Evolutionary conservation across 2,113 vertebrate genomes (phyloP).

Genomic region (zebrafish (Danio rerio)): DNA sequence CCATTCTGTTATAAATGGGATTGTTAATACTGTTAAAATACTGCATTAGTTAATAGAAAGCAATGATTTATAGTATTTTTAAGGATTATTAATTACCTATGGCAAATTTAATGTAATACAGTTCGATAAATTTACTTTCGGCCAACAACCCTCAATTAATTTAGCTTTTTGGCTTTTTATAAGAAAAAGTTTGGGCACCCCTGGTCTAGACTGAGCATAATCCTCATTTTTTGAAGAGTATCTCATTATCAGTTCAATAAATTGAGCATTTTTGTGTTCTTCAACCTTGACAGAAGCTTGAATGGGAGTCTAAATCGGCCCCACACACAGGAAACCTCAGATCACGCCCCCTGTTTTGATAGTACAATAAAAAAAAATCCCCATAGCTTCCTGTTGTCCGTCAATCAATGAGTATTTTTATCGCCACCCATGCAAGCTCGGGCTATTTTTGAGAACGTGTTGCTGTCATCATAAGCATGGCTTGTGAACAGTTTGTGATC

Average conservation of each 20-base stretch:
- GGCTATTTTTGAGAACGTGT: slow-evolving; percentile 53
- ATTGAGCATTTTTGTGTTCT: slow-evolving; percentile 7
- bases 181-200: too few species aligned
- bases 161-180: not conserved
- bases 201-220: not conserved
- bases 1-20: too few species aligned
- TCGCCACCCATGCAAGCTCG: slow-evolving; percentile 3
- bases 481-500: slow-evolving; percentile 48
- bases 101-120: too few species aligned
- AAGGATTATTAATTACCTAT: too few species aligned
- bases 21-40: too few species aligned
- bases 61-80: too few species aligned
- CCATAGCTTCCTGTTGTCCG: slow-evolving; percentile 49
- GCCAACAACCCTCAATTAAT: too few species aligned
- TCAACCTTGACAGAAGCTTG: not conserved
- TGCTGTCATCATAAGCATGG: slow-evolving; percentile 56
- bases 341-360: slow-evolving; percentile 28
- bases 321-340: slow-evolving; percentile 48
- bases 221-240: not conserved
- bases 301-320: slow-evolving; percentile 19
- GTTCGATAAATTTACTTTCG: too few species aligned
- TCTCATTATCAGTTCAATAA: not conserved
- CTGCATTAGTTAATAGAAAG: too few species aligned
- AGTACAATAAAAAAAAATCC: slow-evolving; percentile 26
- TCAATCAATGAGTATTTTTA: slow-evolving; percentile 46